phyloP scores from a whole-genome alignment of 2,888 invertebrate genomes.

The Plagodis pulveraria region DNA sequence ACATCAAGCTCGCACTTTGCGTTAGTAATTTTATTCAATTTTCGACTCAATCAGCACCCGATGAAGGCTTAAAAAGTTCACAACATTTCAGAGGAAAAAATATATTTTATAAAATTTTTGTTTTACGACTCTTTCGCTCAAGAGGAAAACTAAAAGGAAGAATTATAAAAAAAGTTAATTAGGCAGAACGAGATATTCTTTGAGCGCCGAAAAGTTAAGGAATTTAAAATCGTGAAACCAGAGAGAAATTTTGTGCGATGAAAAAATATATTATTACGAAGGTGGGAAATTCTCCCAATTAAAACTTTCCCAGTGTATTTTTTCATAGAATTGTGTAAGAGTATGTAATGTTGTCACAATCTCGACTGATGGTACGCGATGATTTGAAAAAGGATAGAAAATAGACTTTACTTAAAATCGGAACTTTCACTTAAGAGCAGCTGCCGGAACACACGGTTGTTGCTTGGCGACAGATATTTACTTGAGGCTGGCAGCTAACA shows the following conservation, averaged over 20 bases:
- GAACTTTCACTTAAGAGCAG: no score
- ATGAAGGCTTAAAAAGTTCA: conserved; percentile 10
- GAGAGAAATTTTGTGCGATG: conserved; percentile 13
- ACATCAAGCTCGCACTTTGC: neutral
- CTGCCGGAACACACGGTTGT: no score
- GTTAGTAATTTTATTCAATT: conserved; percentile 10
- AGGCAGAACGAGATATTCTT: conserved; percentile 30
- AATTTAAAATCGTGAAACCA: conserved; percentile 21
- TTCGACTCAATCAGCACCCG: neutral
- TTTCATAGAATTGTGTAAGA: no score
- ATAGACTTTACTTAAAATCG: no score
- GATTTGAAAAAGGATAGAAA: no score
- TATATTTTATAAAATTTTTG: conserved; percentile 19
- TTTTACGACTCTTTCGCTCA: conserved; percentile 14
- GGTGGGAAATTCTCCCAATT: conserved; percentile 15
- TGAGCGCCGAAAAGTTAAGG: conserved; percentile 28
- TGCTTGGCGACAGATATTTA: no score
- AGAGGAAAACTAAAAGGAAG: conserved; percentile 19
- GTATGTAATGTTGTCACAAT: no score
- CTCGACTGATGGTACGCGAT: no score
- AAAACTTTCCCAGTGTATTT: conserved; percentile 9
- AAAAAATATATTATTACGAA: conserved; percentile 14
- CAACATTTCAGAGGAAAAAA: conserved; percentile 1
- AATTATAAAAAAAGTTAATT: conserved; percentile 33
- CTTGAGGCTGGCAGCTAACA: no score